These are phyloP conservation scores for Synanthedon tipuliformis DNA, from an alignment of 2,888 invertebrate species.

Conservation along the genomic window DNA sequence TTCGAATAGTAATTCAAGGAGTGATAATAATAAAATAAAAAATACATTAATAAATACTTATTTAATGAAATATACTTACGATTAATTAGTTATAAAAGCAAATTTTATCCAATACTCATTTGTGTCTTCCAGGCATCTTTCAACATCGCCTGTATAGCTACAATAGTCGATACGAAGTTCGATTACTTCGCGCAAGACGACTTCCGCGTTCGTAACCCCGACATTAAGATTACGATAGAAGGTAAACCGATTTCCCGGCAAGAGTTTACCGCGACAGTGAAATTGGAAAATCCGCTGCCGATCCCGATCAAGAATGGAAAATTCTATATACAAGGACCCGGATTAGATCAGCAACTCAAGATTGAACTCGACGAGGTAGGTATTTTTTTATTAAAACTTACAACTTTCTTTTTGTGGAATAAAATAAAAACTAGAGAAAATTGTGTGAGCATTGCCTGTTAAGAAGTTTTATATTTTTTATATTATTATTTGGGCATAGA, in stretches of 20 bases:
- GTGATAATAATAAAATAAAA: too few species aligned
- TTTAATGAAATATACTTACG: too few species aligned
- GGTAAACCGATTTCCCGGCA: constrained; percentile 64
- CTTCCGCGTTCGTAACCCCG: constrained; percentile 89
- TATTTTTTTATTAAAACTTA: not conserved
- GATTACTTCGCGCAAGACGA: constrained; percentile 92
- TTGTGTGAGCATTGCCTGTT: too few species aligned
- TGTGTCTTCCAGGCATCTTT: constrained; percentile 73
- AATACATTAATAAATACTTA: too few species aligned
- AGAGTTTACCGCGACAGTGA: constrained; percentile 72
- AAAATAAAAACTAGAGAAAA: too few species aligned
- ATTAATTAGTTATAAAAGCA: not conserved
- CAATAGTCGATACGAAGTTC: constrained; percentile 82
- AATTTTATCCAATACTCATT: not conserved
- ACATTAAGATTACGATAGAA: constrained; percentile 80
- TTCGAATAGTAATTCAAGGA: too few species aligned
- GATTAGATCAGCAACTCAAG: constrained; percentile 79
- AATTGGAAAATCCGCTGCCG: constrained; percentile 85
- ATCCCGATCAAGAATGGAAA: constrained; percentile 80
- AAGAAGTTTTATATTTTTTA: too few species aligned
- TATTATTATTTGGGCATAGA: too few species aligned
- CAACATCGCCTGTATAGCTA: constrained; percentile 84
- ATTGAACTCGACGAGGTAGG: constrained; percentile 75
- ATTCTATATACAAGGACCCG: constrained; percentile 86
- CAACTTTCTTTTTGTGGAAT: too few species aligned